Evolutionary conservation across 2,113 vertebrate genomes (phyloP).

Genomic region (Cochlearius cochlearius): DNA sequence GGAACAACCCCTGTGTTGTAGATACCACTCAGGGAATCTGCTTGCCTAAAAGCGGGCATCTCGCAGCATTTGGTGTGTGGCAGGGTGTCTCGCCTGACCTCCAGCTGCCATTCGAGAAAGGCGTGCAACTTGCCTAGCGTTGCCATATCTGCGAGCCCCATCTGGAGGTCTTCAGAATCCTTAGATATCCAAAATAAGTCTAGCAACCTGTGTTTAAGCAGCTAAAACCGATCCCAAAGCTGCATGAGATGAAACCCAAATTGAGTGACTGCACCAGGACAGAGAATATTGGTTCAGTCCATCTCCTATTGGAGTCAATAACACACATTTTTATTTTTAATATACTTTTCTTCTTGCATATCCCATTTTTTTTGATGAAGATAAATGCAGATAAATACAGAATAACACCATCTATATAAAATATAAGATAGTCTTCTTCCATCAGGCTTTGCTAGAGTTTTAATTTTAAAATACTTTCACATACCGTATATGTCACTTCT

Average conservation of each 20-base stretch:
- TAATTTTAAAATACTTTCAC: background rate
- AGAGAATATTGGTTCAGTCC: background rate
- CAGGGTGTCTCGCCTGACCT: background rate
- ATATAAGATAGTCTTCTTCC: background rate
- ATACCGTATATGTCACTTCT: background rate
- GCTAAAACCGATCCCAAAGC: background rate
- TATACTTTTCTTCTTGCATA: background rate
- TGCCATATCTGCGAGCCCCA: background rate
- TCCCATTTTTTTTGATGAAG: background rate
- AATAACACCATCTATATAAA: background rate
- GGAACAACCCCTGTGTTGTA: fast-evolving
- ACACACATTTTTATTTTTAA: background rate
- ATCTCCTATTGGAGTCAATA: background rate
- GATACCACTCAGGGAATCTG: background rate
- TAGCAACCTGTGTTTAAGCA: background rate
- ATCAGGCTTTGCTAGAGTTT: background rate
- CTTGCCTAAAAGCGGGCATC: background rate
- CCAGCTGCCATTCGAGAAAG: background rate
- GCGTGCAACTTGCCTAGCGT: fast-evolving
- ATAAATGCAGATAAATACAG: background rate
- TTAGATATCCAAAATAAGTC: background rate
- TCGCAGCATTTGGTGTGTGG: background rate
- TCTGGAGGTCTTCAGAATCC: background rate
- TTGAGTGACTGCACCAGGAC: background rate
- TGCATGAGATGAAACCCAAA: background rate